Conservation (phyloP, 2,113 vertebrate genomes). For the Ictidomys tridecemlineatus region DNA sequence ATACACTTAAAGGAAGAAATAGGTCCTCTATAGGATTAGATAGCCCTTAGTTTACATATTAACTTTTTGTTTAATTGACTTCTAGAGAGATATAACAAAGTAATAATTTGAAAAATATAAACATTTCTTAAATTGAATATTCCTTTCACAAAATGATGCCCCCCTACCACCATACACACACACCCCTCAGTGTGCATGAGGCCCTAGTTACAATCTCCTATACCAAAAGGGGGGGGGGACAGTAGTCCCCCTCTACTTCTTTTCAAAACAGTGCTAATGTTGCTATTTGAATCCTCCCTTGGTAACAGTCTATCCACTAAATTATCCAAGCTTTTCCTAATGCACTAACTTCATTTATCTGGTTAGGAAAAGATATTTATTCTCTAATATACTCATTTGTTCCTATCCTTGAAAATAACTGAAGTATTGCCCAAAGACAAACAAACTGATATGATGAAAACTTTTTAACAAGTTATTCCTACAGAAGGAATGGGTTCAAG, state of each 20-base stretch:
- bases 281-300: neutral
- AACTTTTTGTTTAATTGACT: neutral
- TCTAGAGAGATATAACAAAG: neutral
- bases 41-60: neutral
- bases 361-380: neutral
- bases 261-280: constrained; percentile 29
- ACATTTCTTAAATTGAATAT: constrained; percentile 23
- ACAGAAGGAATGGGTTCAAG: neutral
- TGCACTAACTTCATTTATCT: neutral
- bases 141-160: neutral
- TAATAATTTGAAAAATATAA: constrained; percentile 9
- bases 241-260: neutral
- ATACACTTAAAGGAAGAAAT: neutral
- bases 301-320: neutral
- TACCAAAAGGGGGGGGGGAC: neutral
- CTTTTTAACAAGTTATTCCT: neutral
- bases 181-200: neutral
- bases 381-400: neutral
- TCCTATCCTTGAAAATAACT: neutral
- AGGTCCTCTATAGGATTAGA: neutral
- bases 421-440: neutral
- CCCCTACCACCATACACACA: no score
- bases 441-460: neutral
- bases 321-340: neutral
- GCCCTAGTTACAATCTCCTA: neutral